Percentiles rank a stretch among this genome's conserved stretches.
Evolutionary conservation across 1,140 invertebrate genomes (phyloP).

Genomic region (Dendroctonus valens): DNA sequence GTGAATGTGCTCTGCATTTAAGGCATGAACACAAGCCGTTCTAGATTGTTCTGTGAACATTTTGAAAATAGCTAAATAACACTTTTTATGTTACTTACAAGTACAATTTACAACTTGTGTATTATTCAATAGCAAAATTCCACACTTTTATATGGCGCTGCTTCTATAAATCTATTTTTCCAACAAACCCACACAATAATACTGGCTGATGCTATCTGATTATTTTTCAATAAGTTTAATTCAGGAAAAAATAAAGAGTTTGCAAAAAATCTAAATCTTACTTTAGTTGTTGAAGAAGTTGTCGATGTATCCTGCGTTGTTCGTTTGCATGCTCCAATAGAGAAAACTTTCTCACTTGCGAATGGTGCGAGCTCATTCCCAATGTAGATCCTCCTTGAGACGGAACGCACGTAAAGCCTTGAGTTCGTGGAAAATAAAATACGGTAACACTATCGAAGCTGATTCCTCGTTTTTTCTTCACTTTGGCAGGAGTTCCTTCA

Average conservation of each 20-base stretch:
- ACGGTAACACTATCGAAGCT: slow-evolving; percentile 91
- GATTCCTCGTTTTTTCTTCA: slow-evolving; percentile 73
- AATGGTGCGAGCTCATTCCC: slow-evolving; percentile 90
- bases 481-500: slow-evolving; percentile 53
- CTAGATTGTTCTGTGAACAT: too few relatives aligned
- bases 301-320: slow-evolving; percentile 79
- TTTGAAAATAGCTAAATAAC: too few relatives aligned
- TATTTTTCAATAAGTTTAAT: too few relatives aligned
- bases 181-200: too few relatives aligned
- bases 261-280: slow-evolving; percentile 6
- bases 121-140: too few relatives aligned
- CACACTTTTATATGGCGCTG: too few relatives aligned
- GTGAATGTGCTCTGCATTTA: too few relatives aligned
- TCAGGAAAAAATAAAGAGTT: neutral
- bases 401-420: slow-evolving; percentile 97
- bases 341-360: slow-evolving; percentile 70
- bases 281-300: slow-evolving; percentile 71
- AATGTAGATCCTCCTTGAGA: slow-evolving; percentile 94
- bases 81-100: too few relatives aligned
- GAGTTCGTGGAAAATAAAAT: slow-evolving; percentile 91
- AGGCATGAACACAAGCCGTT: too few relatives aligned
- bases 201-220: too few relatives aligned
- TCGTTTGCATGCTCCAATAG: slow-evolving; percentile 77
- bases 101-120: too few relatives aligned
- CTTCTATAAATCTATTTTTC: too few relatives aligned